Percentiles rank a stretch among this genome's conserved stretches.
Conservation (phyloP, 1,140 invertebrate species). For the Aphelenchoides fujianensis region DNA sequence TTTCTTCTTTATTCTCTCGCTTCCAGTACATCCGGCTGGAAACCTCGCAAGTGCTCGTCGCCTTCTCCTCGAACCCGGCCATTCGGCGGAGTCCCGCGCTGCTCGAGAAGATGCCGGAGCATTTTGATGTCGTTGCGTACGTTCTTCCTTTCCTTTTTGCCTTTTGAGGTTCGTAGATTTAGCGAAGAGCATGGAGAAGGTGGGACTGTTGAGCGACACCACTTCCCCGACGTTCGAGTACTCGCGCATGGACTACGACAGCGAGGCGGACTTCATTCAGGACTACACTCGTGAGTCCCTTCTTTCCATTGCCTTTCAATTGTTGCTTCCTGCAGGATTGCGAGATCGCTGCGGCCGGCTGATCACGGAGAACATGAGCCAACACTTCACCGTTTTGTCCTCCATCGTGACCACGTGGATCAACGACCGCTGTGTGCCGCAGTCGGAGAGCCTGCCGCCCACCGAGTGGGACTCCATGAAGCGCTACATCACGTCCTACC, state of each 20-base stretch:
- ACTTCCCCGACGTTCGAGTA: conserved; percentile 38
- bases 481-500: conserved; percentile 47
- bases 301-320: background rate
- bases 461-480: conserved; percentile 54
- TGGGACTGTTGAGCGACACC: conserved; percentile 33
- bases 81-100: conserved; percentile 36
- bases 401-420: conserved; percentile 43
- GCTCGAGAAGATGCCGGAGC: conserved; percentile 24
- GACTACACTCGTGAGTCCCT: conserved; percentile 52
- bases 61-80: conserved; percentile 42
- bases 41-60: conserved; percentile 43
- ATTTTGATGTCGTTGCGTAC: conserved; percentile 35
- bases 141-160: no score
- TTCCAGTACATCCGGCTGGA: conserved; percentile 49
- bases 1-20: conserved; percentile 22
- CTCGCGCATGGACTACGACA: conserved; percentile 53
- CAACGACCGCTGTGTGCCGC: conserved; percentile 30
- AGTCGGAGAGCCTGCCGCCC: conserved; percentile 24
- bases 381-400: conserved; percentile 38
- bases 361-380: conserved; percentile 31
- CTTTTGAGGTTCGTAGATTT: no score
- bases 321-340: conserved; percentile 43
- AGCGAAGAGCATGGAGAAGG: conserved; percentile 48
- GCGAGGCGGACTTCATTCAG: conserved; percentile 42
- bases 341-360: conserved; percentile 42